Base-by-base conservation (phyloP, 1,140 invertebrate genomes). In the Propsilocerus akamusi region DNA sequence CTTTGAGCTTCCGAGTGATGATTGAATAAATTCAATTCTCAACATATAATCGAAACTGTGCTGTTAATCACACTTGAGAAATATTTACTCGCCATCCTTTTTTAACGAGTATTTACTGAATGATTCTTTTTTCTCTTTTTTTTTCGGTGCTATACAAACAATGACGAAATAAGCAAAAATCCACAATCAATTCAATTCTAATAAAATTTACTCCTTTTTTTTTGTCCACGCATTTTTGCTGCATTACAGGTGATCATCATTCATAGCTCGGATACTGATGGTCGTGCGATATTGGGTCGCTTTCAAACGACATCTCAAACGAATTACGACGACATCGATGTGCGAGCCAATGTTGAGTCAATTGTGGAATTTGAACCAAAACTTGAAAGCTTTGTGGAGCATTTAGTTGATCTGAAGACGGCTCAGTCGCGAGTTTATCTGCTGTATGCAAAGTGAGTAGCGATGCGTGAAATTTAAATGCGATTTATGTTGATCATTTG, bases 191-290 rank as follows among this genome's bases (percentile, higher is more conserved):
- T n/a, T n/a, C n/a, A n/a, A n/a, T n/a, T n/a, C n/a, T n/a, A 41
- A 20, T 46, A 8, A 23, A 17, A 50, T 24, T 41, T 41, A 23
- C 14, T 23, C 22, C 5, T 26, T 50, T 30, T 8, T 25, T 1
- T 50, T 41, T 37, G 11, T 25, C 20, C 48, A 49, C 3, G 25
- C 52, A 49, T 57, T 22, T 49, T 24, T 49, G 8, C 25, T n/a
- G n/a, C 20, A 10, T 41, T 47, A 12, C 51, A 65, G 63, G 63
- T 98, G 14, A 88, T 97, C 57, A 91, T 97, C 56, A 91, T 98
- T 51, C 90, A 96, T 63, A 91, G 89, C 57, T 93, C 90, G 20
- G 92, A 97, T 67, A 94, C 94, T 10, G 92, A 97, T 63, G 94
- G 94, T 14, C 72, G 92, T 54, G 86, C 89, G 10, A 77, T 96